Evolutionary conservation across 2,888 invertebrate species (phyloP).

Genomic region (Drosophila nr. medialis): DNA sequence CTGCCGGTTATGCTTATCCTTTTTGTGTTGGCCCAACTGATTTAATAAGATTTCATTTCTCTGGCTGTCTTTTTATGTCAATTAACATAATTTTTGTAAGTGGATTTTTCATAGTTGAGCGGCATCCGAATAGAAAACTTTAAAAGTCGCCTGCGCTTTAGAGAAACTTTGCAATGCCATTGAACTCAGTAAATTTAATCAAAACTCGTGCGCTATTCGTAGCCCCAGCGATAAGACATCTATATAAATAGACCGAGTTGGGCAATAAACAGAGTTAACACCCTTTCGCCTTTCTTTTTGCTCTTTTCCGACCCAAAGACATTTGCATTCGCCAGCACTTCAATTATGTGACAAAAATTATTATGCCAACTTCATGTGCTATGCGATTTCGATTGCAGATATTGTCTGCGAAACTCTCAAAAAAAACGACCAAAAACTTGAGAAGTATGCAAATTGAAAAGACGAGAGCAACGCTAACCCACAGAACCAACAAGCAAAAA

Average conservation of each 20-base stretch:
- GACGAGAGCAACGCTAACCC: constrained; percentile 50
- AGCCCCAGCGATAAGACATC: constrained; percentile 38
- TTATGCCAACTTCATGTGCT: constrained; percentile 64
- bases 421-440: constrained; percentile 18
- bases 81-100: constrained; percentile 80
- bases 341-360: constrained; percentile 64
- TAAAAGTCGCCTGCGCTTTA: constrained; percentile 36
- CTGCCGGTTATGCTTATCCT: constrained; percentile 70
- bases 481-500: constrained; percentile 36
- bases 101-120: constrained; percentile 72
- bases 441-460: constrained; percentile 50
- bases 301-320: constrained; percentile 31
- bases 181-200: constrained; percentile 60
- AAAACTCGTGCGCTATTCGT: constrained; percentile 49
- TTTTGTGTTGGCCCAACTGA: constrained; percentile 54
- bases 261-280: constrained; percentile 54
- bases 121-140: constrained; percentile 61
- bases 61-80: constrained; percentile 58
- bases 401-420: constrained; percentile 24
- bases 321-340: constrained; percentile 62
- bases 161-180: constrained; percentile 63
- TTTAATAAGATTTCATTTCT: constrained; percentile 75
- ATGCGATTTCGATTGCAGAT: constrained; percentile 54
- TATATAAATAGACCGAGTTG: constrained; percentile 17
- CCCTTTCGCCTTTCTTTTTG: constrained; percentile 64